These are phyloP conservation scores for Hydrotaea diabolus DNA, from an alignment of 2,888 invertebrate genomes.

Conservation along the genomic window DNA sequence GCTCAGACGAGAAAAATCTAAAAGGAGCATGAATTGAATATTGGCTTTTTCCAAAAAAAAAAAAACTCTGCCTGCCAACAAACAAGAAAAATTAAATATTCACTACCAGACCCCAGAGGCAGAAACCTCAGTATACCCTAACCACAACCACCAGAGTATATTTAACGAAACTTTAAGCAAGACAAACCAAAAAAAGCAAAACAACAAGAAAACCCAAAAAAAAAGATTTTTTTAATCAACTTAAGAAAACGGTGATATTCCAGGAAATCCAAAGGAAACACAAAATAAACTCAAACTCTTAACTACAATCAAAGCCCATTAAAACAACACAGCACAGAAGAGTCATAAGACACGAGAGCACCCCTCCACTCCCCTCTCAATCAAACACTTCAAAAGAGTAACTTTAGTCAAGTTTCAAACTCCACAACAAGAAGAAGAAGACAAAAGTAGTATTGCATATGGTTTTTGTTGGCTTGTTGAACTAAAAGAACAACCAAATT, in stretches of 20 bases:
- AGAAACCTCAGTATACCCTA: conserved; percentile 40
- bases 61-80: neutral
- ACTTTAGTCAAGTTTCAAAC: neutral
- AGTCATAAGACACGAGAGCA: neutral
- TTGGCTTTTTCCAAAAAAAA: neutral
- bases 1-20: neutral
- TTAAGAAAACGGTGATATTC: conserved; percentile 11
- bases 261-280: conserved; percentile 35
- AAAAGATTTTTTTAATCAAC: conserved; percentile 8
- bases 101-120: conserved; percentile 38
- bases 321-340: neutral
- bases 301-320: conserved; percentile 32
- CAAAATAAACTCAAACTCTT: neutral
- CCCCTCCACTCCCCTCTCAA: neutral
- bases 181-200: conserved; percentile 12
- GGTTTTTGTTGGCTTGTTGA: neutral
- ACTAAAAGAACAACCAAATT: neutral
- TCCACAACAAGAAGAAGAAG: neutral
- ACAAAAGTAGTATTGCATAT: conserved; percentile 24
- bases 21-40: conserved; percentile 15
- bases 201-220: conserved; percentile 15
- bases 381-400: no score
- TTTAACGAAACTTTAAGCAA: neutral
- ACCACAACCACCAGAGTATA: conserved; percentile 6
- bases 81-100: conserved; percentile 38